Conservation (phyloP, 2,797 vertebrate species). For the Silurus lanzhouensis region DNA sequence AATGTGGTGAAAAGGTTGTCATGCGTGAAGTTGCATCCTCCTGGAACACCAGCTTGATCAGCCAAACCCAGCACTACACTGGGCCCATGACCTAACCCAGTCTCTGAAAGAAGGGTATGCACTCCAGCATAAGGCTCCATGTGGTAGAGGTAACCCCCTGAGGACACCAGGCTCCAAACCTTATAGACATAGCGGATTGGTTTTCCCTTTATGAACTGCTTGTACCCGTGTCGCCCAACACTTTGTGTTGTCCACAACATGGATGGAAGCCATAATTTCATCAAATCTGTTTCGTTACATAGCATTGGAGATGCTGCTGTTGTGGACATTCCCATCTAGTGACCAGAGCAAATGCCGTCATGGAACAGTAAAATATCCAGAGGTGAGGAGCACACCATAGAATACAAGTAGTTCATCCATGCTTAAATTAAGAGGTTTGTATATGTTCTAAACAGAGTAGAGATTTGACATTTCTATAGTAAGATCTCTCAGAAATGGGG, state of each 20-base stretch:
- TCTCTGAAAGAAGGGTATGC: too few species aligned
- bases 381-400: slow-evolving; percentile 11
- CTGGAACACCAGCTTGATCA: slow-evolving; percentile 27
- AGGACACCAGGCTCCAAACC: too few species aligned
- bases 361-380: slow-evolving; percentile 27
- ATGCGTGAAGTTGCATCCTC: too few species aligned
- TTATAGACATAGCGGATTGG: too few species aligned
- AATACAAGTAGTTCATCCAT: not conserved
- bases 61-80: not conserved
- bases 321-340: slow-evolving; percentile 28
- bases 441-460: too few species aligned
- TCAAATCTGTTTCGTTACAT: slow-evolving; percentile 19
- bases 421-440: too few species aligned
- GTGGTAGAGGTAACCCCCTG: too few species aligned
- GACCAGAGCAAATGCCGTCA: not conserved
- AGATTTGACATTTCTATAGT: too few species aligned
- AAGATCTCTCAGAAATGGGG: too few species aligned
- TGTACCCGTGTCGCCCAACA: not conserved
- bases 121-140: too few species aligned
- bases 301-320: slow-evolving; percentile 28
- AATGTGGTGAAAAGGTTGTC: too few species aligned
- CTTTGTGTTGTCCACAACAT: slow-evolving; percentile 40
- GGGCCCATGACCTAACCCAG: slow-evolving; percentile 7
- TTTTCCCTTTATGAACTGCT: too few species aligned
- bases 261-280: slow-evolving; percentile 10